Evolutionary conservation across 2,888 invertebrate genomes (phyloP).

Genomic region (Trichopoda pennipes): DNA sequence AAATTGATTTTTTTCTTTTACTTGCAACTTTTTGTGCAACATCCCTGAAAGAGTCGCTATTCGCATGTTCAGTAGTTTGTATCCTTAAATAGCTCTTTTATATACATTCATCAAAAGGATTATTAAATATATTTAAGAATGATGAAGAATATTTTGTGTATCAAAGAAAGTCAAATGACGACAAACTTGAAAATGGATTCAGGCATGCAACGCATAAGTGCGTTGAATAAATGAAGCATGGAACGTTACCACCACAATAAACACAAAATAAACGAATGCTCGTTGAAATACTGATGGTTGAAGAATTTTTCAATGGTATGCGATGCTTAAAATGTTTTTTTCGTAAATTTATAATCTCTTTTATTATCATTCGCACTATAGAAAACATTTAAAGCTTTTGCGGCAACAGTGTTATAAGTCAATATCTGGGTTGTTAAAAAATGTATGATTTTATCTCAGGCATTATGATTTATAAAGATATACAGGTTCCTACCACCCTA

Average conservation of each 20-base stretch:
- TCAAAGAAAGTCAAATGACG: conserved; percentile 3
- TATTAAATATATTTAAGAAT: conserved; percentile 40
- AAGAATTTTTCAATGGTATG: no score
- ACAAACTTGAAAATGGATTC: not conserved
- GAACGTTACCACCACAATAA: conserved; percentile 1
- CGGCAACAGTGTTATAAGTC: no score
- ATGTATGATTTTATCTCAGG: no score
- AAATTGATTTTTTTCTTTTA: conserved; percentile 45
- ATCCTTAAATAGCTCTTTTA: conserved; percentile 32
- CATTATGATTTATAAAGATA: no score
- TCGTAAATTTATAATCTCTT: no score
- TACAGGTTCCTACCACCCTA: no score
- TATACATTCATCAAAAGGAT: conserved; percentile 30
- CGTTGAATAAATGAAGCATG: conserved; percentile 10
- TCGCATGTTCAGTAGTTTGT: conserved; percentile 21
- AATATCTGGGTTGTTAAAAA: no score
- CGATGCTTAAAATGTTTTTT: no score
- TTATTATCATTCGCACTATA: no score
- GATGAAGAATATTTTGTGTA: conserved; percentile 11
- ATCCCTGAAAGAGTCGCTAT: not conserved
- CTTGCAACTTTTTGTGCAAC: not conserved
- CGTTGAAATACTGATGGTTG: no score
- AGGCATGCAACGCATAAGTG: conserved; percentile 19
- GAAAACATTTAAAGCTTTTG: no score
- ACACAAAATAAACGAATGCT: not conserved